A percentile compares a stretch with the other conserved stretches of the same genome.
Evolutionary conservation across 2,113 vertebrate species (phyloP).

Genomic region (Pandion haliaetus): DNA sequence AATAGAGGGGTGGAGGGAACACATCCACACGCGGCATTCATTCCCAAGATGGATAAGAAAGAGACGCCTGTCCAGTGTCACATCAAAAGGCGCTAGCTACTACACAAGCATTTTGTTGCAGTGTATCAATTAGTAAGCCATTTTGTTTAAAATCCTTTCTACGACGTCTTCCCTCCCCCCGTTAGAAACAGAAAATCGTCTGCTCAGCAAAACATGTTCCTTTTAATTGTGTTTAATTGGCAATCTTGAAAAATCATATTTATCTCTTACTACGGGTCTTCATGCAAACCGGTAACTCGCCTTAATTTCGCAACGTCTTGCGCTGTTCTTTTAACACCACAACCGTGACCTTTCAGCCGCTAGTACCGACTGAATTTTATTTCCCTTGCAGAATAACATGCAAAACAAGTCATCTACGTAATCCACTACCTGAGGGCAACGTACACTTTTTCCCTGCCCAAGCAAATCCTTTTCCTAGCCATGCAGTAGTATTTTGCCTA

Average conservation of each 20-base stretch:
- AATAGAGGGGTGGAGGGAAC: background rate
- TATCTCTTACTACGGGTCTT: background rate
- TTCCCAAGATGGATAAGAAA: background rate
- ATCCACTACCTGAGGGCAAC: background rate
- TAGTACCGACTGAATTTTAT: background rate
- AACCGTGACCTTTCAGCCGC: background rate
- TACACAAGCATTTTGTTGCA: background rate
- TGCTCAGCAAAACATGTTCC: background rate
- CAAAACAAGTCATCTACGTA: conserved; percentile 13
- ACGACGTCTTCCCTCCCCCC: background rate
- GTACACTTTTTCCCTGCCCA: background rate
- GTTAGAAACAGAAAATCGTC: background rate
- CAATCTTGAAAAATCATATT: background rate
- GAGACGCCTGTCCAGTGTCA: background rate
- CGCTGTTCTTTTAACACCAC: background rate
- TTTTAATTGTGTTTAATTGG: background rate
- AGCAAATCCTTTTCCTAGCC: conserved; percentile 4
- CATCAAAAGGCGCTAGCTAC: background rate
- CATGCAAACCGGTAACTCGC: background rate
- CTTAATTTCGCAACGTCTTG: background rate
- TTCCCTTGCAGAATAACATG: background rate
- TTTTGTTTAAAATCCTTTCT: conserved; percentile 29
- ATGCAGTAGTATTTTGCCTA: background rate
- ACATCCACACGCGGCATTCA: background rate
- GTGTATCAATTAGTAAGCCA: conserved; percentile 1